A percentile compares a stretch with the other conserved stretches of the same genome.
These are phyloP conservation scores for Coregonus clupeaformis DNA, from an alignment of 2,113 vertebrate species.

Conservation along the genomic window DNA sequence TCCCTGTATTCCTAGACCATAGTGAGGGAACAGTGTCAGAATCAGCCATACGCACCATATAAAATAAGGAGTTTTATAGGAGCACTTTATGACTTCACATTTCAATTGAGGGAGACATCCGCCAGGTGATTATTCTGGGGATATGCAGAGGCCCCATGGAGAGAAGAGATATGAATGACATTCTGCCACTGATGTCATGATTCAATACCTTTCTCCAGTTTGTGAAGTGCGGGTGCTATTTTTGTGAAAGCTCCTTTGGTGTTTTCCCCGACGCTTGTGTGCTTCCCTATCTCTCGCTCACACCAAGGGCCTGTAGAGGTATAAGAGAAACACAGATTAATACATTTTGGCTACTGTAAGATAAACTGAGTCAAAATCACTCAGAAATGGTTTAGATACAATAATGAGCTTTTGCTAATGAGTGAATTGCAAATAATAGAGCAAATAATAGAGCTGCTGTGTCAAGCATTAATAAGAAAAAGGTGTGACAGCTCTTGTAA, in stretches of 20 bases:
- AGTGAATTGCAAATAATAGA: too few species aligned
- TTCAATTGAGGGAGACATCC: neutral
- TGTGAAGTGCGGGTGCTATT: constrained; percentile 31
- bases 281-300: neutral
- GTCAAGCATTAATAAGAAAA: too few species aligned
- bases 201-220: constrained; percentile 22
- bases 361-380: neutral
- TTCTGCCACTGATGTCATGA: constrained; percentile 16
- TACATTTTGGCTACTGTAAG: too few species aligned
- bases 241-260: constrained; percentile 8
- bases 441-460: too few species aligned
- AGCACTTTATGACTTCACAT: constrained; percentile 2
- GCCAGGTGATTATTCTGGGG: constrained; percentile 9
- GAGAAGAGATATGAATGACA: constrained; percentile 23
- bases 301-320: too few species aligned
- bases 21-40: neutral
- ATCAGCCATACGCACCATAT: neutral
- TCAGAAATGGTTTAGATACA: too few species aligned
- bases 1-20: neutral
- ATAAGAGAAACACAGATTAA: neutral
- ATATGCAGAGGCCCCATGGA: neutral
- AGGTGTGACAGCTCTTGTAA: too few species aligned
- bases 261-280: constrained; percentile 18
- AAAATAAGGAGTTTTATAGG: neutral
- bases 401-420: too few species aligned